phyloP scores from a whole-genome alignment of 2,888 invertebrate genomes.

The Sipha maydis region DNA sequence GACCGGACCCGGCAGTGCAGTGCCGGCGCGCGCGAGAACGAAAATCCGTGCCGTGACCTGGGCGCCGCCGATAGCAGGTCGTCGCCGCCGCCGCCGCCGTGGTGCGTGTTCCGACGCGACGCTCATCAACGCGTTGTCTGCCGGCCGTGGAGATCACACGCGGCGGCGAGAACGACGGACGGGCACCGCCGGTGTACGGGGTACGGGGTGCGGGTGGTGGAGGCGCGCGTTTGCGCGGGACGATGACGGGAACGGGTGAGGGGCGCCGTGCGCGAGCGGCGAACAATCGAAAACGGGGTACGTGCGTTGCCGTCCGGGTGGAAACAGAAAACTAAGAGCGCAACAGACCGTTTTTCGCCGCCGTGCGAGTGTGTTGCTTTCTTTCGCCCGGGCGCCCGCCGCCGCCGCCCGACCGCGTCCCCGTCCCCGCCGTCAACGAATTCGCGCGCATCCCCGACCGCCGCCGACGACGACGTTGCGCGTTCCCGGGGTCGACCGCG shows the following conservation, averaged over 20 bases:
- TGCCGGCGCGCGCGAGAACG: too few relatives aligned
- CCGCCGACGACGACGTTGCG: not conserved
- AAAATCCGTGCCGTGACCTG: too few relatives aligned
- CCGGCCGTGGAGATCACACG: too few relatives aligned
- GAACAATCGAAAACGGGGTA: conserved; percentile 8
- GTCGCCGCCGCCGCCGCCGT: too few relatives aligned
- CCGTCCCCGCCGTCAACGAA: not conserved
- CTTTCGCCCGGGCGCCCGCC: conserved; percentile 55
- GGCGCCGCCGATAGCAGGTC: too few relatives aligned
- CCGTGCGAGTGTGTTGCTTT: conserved; percentile 51
- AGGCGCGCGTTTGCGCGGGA: not conserved
- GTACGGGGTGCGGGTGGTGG: too few relatives aligned
- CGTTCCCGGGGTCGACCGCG: conserved; percentile 27
- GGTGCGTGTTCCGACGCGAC: too few relatives aligned
- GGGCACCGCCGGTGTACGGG: too few relatives aligned
- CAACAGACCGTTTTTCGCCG: conserved; percentile 58
- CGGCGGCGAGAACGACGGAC: too few relatives aligned
- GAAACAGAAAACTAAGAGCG: conserved; percentile 48
- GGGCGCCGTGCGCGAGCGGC: not conserved
- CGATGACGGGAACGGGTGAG: too few relatives aligned
- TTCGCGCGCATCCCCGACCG: conserved; percentile 53
- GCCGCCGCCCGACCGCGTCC: not conserved
- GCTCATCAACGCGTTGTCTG: too few relatives aligned
- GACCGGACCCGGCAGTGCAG: too few relatives aligned
- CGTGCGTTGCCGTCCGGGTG: conserved; percentile 37